Percentiles rank a stretch among this genome's conserved stretches.
Evolutionary conservation across 2,113 vertebrate species (phyloP).

Genomic region (Halcyon senegalensis): DNA sequence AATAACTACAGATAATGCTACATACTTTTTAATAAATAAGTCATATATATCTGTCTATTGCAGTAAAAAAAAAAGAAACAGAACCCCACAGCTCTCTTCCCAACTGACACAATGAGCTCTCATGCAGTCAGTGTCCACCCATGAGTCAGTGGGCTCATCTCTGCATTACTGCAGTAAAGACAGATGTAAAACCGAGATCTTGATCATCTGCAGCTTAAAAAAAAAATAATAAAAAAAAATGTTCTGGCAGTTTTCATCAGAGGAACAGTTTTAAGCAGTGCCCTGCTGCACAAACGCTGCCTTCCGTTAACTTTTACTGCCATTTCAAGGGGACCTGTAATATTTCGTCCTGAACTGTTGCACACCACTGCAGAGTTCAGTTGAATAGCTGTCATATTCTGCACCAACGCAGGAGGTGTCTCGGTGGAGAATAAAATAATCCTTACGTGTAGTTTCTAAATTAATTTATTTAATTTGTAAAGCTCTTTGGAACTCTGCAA

Average conservation of each 20-base stretch:
- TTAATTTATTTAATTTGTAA: constrained; percentile 67
- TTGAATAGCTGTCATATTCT: constrained; percentile 39
- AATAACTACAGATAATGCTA: not conserved
- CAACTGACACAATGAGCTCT: not conserved
- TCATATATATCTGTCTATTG: not conserved
- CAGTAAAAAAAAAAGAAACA: not conserved
- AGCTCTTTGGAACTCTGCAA: constrained; percentile 22
- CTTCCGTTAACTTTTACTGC: constrained; percentile 63
- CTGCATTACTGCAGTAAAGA: constrained; percentile 43
- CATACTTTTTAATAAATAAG: not conserved
- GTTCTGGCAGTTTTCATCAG: constrained; percentile 10
- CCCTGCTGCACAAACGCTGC: constrained; percentile 28
- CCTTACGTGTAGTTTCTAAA: constrained; percentile 16
- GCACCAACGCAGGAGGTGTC: constrained; percentile 36
- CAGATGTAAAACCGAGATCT: constrained; percentile 4
- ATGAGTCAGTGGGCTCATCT: not conserved
- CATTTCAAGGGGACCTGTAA: constrained; percentile 63
- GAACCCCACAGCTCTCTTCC: not conserved
- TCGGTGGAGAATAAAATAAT: not conserved
- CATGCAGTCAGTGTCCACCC: not conserved
- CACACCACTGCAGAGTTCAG: constrained; percentile 46
- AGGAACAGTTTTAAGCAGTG: constrained; percentile 39
- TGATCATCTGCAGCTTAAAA: constrained; percentile 21
- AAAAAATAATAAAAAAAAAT: not conserved
- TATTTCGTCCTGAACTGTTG: constrained; percentile 56